Evolutionary conservation across 2,888 invertebrate genomes (phyloP).

Genomic region (Encarsia formosa): DNA sequence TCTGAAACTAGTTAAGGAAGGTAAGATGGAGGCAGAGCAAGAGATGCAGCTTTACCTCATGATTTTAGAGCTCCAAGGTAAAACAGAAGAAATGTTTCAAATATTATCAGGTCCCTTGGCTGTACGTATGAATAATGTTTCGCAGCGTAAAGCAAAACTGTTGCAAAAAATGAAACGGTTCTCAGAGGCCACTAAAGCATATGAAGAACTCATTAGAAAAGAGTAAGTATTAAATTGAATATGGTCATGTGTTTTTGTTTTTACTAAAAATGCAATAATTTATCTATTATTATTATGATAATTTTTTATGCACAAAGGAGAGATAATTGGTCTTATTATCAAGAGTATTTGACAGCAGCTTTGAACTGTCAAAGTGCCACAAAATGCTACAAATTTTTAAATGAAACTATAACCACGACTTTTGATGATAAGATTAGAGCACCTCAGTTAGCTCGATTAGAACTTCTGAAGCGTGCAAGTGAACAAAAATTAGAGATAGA

Average conservation of each 20-base stretch:
- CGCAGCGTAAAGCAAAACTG: constrained; percentile 70
- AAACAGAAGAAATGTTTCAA: constrained; percentile 75
- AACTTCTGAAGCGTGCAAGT: constrained; percentile 63
- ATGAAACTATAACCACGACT: constrained; percentile 38
- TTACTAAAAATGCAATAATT: too few species aligned
- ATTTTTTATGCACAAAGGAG: constrained; percentile 38
- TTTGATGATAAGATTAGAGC: constrained; percentile 59
- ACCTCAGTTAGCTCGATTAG: constrained; percentile 79
- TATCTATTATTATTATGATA: too few species aligned
- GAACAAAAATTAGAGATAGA: constrained; percentile 34
- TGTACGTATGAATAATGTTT: constrained; percentile 43
- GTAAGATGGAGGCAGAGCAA: constrained; percentile 88
- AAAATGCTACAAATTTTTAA: constrained; percentile 48
- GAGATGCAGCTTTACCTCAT: constrained; percentile 88
- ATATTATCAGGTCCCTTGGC: constrained; percentile 73
- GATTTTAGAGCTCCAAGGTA: constrained; percentile 76
- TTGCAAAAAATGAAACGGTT: constrained; percentile 70
- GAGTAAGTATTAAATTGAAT: constrained; percentile 58
- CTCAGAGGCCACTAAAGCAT: constrained; percentile 68
- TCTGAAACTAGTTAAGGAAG: constrained; percentile 75
- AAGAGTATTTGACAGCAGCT: constrained; percentile 52
- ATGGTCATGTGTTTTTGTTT: too few species aligned
- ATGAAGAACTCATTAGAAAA: constrained; percentile 69
- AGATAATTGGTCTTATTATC: constrained; percentile 53
- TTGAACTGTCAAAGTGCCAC: constrained; percentile 42